Conservation (phyloP, 2,113 vertebrate species). For the Rhinoderma darwinii region DNA sequence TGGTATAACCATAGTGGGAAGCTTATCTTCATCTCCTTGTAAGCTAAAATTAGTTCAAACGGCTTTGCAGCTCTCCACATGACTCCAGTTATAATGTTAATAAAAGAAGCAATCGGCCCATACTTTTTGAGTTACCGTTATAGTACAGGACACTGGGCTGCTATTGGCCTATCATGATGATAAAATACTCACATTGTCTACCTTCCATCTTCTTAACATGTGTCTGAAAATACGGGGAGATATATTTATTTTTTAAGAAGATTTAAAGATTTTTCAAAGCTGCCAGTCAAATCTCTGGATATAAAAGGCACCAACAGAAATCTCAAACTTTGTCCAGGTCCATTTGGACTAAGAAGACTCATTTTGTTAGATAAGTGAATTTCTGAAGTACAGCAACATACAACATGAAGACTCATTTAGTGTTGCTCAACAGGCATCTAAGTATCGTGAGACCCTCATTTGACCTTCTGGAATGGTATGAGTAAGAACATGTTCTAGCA, state of each 20-base stretch:
- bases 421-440: slow-evolving; percentile 1
- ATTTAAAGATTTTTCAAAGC: slow-evolving; percentile 21
- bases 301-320: neutral
- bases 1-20: slow-evolving; percentile 91
- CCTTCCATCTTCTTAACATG: neutral
- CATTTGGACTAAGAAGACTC: neutral
- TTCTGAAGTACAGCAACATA: neutral
- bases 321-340: neutral
- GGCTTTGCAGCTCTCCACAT: slow-evolving; percentile 82
- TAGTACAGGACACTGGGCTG: neutral
- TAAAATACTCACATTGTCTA: slow-evolving; percentile 19
- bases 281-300: neutral
- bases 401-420: neutral
- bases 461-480: neutral
- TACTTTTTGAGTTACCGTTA: slow-evolving; percentile 1
- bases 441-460: slow-evolving; percentile 9
- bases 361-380: neutral
- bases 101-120: slow-evolving; percentile 38
- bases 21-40: slow-evolving; percentile 98
- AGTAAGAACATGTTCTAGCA: slow-evolving; percentile 7
- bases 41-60: slow-evolving; percentile 97
- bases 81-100: slow-evolving; percentile 77
- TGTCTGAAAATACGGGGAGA: neutral
- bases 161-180: neutral
- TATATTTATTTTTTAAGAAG: slow-evolving; percentile 5